Percentiles rank a stretch among this genome's conserved stretches.
Evolutionary conservation across 2,888 invertebrate species (phyloP).

Genomic region (Leucania comma): DNA sequence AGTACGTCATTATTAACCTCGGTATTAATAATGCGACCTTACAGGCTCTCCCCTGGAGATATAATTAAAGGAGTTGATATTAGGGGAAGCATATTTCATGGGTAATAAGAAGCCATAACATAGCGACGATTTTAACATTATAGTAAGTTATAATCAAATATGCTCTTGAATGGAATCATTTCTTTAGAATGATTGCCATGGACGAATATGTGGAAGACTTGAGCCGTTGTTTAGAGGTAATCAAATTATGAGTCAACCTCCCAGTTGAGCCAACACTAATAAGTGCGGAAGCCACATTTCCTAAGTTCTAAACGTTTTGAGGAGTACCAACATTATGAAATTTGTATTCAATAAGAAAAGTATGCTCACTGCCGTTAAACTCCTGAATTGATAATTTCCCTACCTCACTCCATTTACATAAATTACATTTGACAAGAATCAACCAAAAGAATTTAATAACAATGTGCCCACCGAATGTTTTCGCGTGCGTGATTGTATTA

Average conservation of each 20-base stretch:
- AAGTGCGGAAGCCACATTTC: slow-evolving; percentile 38
- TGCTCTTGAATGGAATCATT: slow-evolving; percentile 6
- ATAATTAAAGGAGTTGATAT: slow-evolving; percentile 50
- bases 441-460: slow-evolving; percentile 24
- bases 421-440: slow-evolving; percentile 26
- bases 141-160: slow-evolving; percentile 1
- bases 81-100: slow-evolving; percentile 33
- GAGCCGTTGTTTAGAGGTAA: slow-evolving; percentile 31
- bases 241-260: slow-evolving; percentile 23
- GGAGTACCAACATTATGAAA: slow-evolving; percentile 18
- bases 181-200: slow-evolving; percentile 14
- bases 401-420: slow-evolving; percentile 17
- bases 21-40: slow-evolving; percentile 53
- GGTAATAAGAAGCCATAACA: slow-evolving; percentile 5
- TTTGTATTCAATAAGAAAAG: slow-evolving; percentile 2
- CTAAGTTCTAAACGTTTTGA: slow-evolving; percentile 5
- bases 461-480: not conserved
- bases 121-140: slow-evolving; percentile 2
- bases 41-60: slow-evolving; percentile 33
- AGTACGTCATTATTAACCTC: slow-evolving; percentile 48
- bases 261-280: slow-evolving; percentile 16
- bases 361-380: slow-evolving; percentile 26
- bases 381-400: slow-evolving; percentile 36
- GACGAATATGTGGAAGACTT: slow-evolving; percentile 12
- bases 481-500: slow-evolving; percentile 1